Evolutionary conservation across 2,888 invertebrate genomes (phyloP).

Genomic region (Mythimna albipuncta): DNA sequence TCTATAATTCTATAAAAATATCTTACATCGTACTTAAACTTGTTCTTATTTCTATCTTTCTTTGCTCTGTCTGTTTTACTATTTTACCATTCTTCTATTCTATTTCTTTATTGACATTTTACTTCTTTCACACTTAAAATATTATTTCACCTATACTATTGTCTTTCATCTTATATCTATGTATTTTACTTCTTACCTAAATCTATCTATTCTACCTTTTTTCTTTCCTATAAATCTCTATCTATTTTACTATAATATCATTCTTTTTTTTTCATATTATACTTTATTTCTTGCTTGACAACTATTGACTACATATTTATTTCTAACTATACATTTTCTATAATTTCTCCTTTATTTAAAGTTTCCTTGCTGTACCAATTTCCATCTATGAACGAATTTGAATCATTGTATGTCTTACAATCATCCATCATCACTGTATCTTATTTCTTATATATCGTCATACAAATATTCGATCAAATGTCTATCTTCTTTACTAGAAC

Average conservation of each 20-base stretch:
- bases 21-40: neutral
- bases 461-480: neutral
- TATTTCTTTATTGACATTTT: neutral
- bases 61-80: neutral
- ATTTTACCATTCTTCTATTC: neutral
- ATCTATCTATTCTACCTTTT: neutral
- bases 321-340: neutral
- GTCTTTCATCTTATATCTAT: neutral
- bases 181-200: neutral
- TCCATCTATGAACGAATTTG: neutral
- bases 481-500: slow-evolving; percentile 2
- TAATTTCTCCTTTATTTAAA: too few species aligned
- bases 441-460: neutral
- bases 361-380: neutral
- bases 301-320: neutral
- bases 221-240: neutral
- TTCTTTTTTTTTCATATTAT: neutral
- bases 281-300: neutral
- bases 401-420: neutral
- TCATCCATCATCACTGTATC: neutral
- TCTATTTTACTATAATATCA: neutral
- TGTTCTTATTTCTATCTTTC: neutral
- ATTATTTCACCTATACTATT: neutral
- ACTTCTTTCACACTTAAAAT: neutral
- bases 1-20: neutral